Base-by-base conservation (phyloP, 2,797 vertebrate species). In the Thalassophryne amazonica region DNA sequence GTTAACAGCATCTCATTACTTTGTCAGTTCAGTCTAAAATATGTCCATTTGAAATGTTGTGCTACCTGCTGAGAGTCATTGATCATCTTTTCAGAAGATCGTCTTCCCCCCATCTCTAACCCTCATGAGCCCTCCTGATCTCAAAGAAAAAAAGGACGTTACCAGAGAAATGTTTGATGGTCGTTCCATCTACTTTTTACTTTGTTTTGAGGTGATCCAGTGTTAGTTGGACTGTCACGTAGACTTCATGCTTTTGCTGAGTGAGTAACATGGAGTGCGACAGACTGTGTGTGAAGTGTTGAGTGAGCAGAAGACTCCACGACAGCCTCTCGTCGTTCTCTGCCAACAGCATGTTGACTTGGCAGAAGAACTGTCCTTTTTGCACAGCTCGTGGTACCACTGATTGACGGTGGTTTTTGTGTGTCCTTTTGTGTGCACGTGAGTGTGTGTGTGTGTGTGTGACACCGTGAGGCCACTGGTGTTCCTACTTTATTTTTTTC, bases 341-440 rank as follows among this genome's bases (percentile, higher is more conserved):
- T n/a, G 74, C 86, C 86, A 88, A 73, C 83, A 81, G 81, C 78
- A 84, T 80, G 65, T 77, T 74, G 80, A 70, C 68, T 81, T 88
- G 85, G 84, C 83, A 82, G 48, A 53, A 38, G 69, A 88, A 79
- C 68, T 80, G 76, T 84, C 62, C 79, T 70, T 76, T 83, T 66
- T 59, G 76, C 76, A 73, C 83, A 83, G 77, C 66, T 21, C 76
- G 76, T 51, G 73, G 75, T 74, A 60, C 35, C 46, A 43, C 57
- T 73, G 73, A 80, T 83, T 69, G 75, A 76, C 69, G 69, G 70
- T 81, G 71, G 13, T 73, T 51, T 61, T 51, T 64, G 62, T 51
- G 47, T 60, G 20, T 68, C 56, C 3, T 21, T 41, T 22, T 54
- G 21, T 64, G 31, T 52, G n/a, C 35, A 50, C 32, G 27, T 48